Evolutionary conservation across 1,140 invertebrate genomes (phyloP).

Genomic region (Eumeta japonica): DNA sequence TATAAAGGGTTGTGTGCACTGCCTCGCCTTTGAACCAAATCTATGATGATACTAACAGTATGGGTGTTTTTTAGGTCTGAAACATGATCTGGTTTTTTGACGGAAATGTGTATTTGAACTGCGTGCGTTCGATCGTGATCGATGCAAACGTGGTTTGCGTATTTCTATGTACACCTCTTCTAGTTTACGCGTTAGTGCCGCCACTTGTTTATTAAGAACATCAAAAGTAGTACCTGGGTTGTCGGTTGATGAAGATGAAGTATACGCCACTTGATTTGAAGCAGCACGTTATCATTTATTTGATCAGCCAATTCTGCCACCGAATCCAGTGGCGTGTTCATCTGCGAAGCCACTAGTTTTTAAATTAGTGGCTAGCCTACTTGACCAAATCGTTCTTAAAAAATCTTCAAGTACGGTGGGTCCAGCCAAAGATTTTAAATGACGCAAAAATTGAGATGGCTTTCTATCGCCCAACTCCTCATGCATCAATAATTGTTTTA

Average conservation of each 20-base stretch:
- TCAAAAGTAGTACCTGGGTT: too few species aligned
- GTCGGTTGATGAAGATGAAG: not conserved
- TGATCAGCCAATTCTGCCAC: conserved; percentile 3
- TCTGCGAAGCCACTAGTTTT: conserved; percentile 3
- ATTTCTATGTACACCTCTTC: not conserved
- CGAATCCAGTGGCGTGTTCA: not conserved
- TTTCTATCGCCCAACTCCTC: too few species aligned
- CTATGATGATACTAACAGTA: conserved; percentile 11
- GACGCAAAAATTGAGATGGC: too few species aligned
- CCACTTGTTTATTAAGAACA: too few species aligned
- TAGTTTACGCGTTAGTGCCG: conserved; percentile 1
- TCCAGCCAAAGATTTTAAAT: conserved; percentile 1
- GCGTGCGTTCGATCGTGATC: conserved; percentile 1
- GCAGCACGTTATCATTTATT: not conserved
- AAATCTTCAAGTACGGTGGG: not conserved
- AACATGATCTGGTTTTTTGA: not conserved
- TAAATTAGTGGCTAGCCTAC: conserved; percentile 4
- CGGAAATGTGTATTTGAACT: not conserved
- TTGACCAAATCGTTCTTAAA: not conserved
- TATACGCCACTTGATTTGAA: not conserved
- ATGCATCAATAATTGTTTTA: too few species aligned
- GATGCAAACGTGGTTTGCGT: conserved; percentile 2
- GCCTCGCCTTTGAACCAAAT: conserved; percentile 6
- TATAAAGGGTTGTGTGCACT: conserved; percentile 8
- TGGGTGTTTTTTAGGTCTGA: conserved; percentile 7